phyloP scores from a whole-genome alignment of 2,113 vertebrate genomes.

The Lethenteron reissneri region DNA sequence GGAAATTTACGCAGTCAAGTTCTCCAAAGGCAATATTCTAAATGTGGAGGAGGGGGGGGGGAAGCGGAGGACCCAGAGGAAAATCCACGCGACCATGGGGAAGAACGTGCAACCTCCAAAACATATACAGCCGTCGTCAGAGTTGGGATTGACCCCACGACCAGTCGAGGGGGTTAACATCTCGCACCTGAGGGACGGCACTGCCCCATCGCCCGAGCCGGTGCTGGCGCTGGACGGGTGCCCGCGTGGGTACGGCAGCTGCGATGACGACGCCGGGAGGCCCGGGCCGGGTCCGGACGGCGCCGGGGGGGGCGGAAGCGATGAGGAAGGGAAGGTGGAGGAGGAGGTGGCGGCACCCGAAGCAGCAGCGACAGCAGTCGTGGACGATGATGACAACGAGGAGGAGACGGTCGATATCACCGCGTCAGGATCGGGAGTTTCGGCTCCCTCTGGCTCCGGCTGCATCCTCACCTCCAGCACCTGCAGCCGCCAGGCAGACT shows the following conservation, averaged over 20 bases:
- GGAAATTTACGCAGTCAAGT: no score
- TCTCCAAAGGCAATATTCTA: no score
- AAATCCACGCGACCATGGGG: no score
- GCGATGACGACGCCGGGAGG: neutral
- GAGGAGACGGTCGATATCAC: neutral
- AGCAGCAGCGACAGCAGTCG: neutral
- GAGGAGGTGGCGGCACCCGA: neutral
- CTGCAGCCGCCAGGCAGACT: neutral
- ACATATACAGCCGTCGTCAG: no score
- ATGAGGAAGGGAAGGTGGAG: neutral
- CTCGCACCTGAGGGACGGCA: no score
- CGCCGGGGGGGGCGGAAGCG: neutral
- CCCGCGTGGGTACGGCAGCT: neutral
- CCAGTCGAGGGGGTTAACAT: no score
- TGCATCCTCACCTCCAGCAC: slow-evolving; percentile 59
- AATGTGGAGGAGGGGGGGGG: no score
- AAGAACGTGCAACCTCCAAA: no score
- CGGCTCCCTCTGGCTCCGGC: slow-evolving; percentile 60
- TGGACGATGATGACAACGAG: neutral
- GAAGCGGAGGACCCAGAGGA: no score
- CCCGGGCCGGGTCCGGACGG: neutral
- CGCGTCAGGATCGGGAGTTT: slow-evolving; percentile 57
- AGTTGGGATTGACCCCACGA: no score
- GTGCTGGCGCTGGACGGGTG: neutral
- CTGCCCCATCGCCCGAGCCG: no score